Evolutionary conservation across 2,113 vertebrate genomes (phyloP), one percentile per base, ranked within the genome.

Genomic region (Crocuta crocuta): DNA sequence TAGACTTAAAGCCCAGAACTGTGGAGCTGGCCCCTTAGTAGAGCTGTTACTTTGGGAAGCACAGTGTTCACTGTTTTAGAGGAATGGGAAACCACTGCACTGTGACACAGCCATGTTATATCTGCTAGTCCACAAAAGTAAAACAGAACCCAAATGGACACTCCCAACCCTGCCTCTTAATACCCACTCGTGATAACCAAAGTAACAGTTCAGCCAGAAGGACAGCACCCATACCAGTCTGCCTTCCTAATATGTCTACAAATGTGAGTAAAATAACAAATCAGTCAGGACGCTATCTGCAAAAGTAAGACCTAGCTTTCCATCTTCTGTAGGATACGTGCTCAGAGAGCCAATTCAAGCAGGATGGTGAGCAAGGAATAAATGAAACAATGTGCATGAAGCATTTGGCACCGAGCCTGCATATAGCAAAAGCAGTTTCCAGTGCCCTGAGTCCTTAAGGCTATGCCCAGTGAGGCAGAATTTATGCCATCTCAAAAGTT

Each of bases 61-160:
- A 2, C 1, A 15, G 5, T 33, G 5, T 63, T 70, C 35, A 17
- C 31, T 70, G 5, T 31, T 35, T 26, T 23, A 1, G 45, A 12
- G 43, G 26, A n/a, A 50, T 12, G 15, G 39, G 16, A 84, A 53
- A 33, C 33, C 6, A 2, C 16, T 31, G 58, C 11, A n/a, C 76
- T 19, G 3, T 45, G 10, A 76, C 0, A 2, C 63, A 53, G 28
- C 53, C 5, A 0, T 3, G 11, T 13, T 24, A 4, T 12, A 17
- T 19, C 63, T 50, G 17, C 45, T 24, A 50, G 17, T 61, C n/a
- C 65, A 63, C 12, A 24, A 1, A 31, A 39, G 21, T 53, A 68
- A 86, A 91, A 12, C 4, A 11, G 33, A 87, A 35, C 1, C 33
- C 53, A 1, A 0, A 2, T 1, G 17, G 35, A 33, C 13, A 23